Evolutionary conservation across 2,797 vertebrate species (phyloP).

Genomic region (Pangasius krempfi): DNA sequence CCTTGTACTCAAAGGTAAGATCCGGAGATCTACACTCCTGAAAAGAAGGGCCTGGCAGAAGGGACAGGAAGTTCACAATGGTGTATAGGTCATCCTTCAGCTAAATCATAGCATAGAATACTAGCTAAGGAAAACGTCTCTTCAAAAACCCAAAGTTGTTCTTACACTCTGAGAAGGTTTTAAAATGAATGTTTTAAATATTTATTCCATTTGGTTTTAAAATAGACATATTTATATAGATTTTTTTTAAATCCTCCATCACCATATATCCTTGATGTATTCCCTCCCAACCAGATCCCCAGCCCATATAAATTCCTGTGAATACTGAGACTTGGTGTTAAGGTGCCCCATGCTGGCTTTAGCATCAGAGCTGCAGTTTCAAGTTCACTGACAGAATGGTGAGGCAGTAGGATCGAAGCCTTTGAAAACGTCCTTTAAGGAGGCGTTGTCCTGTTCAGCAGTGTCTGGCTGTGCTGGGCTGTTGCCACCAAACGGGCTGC

Average conservation of each 20-base stretch:
- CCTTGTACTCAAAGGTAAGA: constrained; percentile 16
- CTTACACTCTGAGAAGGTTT: constrained; percentile 60
- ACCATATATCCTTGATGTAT: constrained; percentile 31
- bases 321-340: constrained; percentile 59
- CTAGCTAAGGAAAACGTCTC: constrained; percentile 27
- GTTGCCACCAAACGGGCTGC: constrained; percentile 88
- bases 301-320: constrained; percentile 63
- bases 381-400: constrained; percentile 90
- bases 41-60: constrained; percentile 14
- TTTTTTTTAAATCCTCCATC: constrained; percentile 52
- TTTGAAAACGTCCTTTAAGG: constrained; percentile 96
- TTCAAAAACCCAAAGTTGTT: constrained; percentile 52
- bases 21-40: constrained; percentile 20
- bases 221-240: constrained; percentile 69
- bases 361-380: not conserved
- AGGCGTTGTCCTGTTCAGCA: constrained; percentile 86
- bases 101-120: constrained; percentile 10
- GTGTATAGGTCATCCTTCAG: constrained; percentile 17
- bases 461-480: constrained; percentile 80
- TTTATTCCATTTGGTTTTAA: constrained; percentile 75
- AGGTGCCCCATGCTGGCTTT: constrained; percentile 11
- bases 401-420: constrained; percentile 96
- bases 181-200: constrained; percentile 70
- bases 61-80: constrained; percentile 29
- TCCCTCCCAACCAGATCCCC: constrained; percentile 36